A percentile compares a stretch with the other conserved stretches of the same genome.
These are phyloP conservation scores for Dione juno DNA, from an alignment of 2,888 invertebrate genomes.

Conservation along the genomic window DNA sequence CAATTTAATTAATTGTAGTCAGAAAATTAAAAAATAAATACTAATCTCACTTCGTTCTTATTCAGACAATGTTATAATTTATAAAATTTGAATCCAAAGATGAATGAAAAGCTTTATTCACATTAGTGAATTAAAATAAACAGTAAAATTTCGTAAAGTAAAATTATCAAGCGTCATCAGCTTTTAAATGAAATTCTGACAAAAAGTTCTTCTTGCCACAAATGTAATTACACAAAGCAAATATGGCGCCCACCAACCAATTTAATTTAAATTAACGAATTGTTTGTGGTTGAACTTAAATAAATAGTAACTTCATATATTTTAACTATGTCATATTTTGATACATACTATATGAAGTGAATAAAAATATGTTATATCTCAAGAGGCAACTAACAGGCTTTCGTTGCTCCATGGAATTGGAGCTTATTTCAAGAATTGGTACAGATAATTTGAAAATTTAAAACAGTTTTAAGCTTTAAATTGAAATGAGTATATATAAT, in stretches of 20 bases:
- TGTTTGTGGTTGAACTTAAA: too few relatives aligned
- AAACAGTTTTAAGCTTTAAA: too few relatives aligned
- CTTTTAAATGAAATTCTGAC: conserved; percentile 15
- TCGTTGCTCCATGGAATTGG: neutral
- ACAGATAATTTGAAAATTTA: neutral
- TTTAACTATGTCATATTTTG: too few relatives aligned
- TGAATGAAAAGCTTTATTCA: neutral
- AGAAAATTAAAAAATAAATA: too few relatives aligned
- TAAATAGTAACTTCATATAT: too few relatives aligned
- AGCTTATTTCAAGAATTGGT: neutral
- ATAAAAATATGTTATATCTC: neutral
- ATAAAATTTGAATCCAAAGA: too few relatives aligned
- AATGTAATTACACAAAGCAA: conserved; percentile 21
- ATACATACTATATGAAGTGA: neutral
- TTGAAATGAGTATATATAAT: neutral
- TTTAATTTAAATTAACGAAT: too few relatives aligned
- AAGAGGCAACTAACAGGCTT: neutral
- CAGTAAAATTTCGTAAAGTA: neutral
- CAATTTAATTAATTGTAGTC: too few relatives aligned
- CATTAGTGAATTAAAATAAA: neutral
- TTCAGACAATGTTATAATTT: too few relatives aligned
- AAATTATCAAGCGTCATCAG: neutral
- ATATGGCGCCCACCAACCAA: neutral
- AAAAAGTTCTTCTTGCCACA: conserved; percentile 16
- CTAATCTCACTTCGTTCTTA: too few relatives aligned